Evolutionary conservation across 1,140 invertebrate genomes (phyloP), one percentile per base, ranked within the genome.

Genomic region (Medauroidea extradentata): DNA sequence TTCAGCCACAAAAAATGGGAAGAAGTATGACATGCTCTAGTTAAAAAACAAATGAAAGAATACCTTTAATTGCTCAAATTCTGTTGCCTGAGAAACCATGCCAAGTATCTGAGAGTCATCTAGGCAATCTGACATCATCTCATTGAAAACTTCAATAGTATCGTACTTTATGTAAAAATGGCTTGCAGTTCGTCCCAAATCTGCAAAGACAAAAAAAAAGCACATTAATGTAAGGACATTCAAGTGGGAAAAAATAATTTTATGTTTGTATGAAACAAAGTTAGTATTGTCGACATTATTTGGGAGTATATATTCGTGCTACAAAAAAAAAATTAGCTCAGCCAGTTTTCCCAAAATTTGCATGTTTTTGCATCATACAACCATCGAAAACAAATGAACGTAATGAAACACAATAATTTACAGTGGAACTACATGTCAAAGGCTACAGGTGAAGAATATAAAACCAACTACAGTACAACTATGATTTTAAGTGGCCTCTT

Each of bases 161-260:
- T 96, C 93, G 74, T 94, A 94, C 67, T 96, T 98, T 42, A 99
- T 94, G 73, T 99, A 99, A 77, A 90, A 99, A 75, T 98, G 93
- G 72, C 94, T 97, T 1, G 97, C 94, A 49, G 93, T 98, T 57
- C 97, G 81, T 1, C 98, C 98, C 43, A 97, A 77, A 78, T 99
- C 96, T 80, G 72, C 65, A 60, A 76, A 71, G 55, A 24, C 16
- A 43, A 54, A 34, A 57, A 8, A 25, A 16, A 57, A 2, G 44
- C 14, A 24, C 9, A 13, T 9, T 42, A 42, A 4, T 5, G 16
- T 8, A 19, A 19, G n/a, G n/a, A n/a, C n/a, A n/a, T n/a, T n/a
- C n/a, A 4, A 14, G 9, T 54, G 16, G 4, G 8, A 3, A 18
- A 46, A 46, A 4, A 23, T 23, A 16, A 46, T 46, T 46, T 19